Evolutionary conservation across 2,113 vertebrate genomes (phyloP), one percentile per base, ranked within the genome.

Genomic region (Sylvia atricapilla): DNA sequence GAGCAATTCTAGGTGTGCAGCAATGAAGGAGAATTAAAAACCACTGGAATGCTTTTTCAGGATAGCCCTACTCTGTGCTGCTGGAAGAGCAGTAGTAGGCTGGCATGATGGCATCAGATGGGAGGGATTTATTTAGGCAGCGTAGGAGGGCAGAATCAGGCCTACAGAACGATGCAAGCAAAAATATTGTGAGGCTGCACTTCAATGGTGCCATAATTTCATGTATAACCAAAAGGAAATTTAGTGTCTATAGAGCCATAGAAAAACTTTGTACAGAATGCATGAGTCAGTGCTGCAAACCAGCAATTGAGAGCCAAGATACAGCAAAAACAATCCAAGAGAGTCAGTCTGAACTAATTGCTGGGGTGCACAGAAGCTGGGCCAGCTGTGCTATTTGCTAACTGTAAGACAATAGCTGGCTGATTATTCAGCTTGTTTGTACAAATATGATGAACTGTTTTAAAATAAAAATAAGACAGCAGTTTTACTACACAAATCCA

Each of bases 351-450:
- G 47, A 89, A 49, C 47, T 68, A 89, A 87, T 39, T 94, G 94
- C 90, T 76, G 25, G 28, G 77, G 28, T 70, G 66, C 76, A 53
- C 19, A 90, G 83, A 83, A 92, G 77, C 83, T 80, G 59, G 90
- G 67, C 85, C 95, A 95, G 96, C 97, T 96, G 91, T 77, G 83
- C 70, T 35, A 5, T 41, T 87, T 5, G 14, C 64, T 87, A 93
- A 77, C 91, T 62, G 58, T 84, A 72, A 50, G 58, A 88, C 75
- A 95, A 85, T 22, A 75, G 70, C 47, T 77, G 66, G 62, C 89
- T 96, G 66, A 94, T 94, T 91, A 92, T 74, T 90, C 70, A 85
- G 37, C 88, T 39, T 87, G 66, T 88, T 87, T 90, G 72, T 44
- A 66, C 50, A 84, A 92, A 90, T 66, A 78, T 3, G 33, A 75